Percentiles rank a stretch among this genome's conserved stretches.
These are phyloP conservation scores for Hirtodrosophila cameraria DNA, from an alignment of 2,888 invertebrate genomes.

Conservation along the genomic window DNA sequence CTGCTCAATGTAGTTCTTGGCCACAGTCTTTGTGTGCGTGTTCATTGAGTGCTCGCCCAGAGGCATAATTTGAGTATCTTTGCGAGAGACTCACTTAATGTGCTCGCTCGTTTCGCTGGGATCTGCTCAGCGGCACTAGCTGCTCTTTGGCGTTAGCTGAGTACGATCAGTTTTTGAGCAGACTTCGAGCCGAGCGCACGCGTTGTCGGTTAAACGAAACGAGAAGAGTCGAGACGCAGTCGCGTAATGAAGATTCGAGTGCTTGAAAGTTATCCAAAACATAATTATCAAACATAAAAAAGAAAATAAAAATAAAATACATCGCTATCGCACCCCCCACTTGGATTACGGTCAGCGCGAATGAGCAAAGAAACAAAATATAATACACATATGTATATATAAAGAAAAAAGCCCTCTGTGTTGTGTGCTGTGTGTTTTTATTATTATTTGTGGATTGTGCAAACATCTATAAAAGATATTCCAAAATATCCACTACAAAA, in stretches of 20 bases:
- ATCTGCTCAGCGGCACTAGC: constrained; percentile 61
- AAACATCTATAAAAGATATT: constrained; percentile 54
- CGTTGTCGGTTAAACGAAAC: constrained; percentile 49
- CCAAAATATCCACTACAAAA: constrained; percentile 54
- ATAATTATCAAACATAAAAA: constrained; percentile 58
- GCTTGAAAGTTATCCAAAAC: constrained; percentile 50
- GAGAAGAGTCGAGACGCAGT: constrained; percentile 47
- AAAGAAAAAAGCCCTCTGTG: constrained; percentile 42
- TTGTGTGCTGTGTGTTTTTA: constrained; percentile 36
- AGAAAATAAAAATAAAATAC: constrained; percentile 12
- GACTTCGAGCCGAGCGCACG: constrained; percentile 81
- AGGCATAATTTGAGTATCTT: constrained; percentile 54
- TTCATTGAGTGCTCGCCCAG: constrained; percentile 77
- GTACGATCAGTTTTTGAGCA: constrained; percentile 83
- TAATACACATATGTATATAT: constrained; percentile 12
- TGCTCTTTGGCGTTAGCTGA: constrained; percentile 49
- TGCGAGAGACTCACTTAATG: constrained; percentile 43
- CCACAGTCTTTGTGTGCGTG: constrained; percentile 68
- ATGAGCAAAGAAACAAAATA: constrained; percentile 52
- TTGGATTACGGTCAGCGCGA: constrained; percentile 82
- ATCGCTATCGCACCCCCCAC: constrained; percentile 71
- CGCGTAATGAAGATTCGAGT: constrained; percentile 55
- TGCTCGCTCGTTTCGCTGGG: constrained; percentile 13
- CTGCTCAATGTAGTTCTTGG: constrained; percentile 15
- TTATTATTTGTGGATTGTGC: constrained; percentile 61